Evolutionary conservation across 2,113 vertebrate genomes (phyloP).

Genomic region (Python bivittatus): DNA sequence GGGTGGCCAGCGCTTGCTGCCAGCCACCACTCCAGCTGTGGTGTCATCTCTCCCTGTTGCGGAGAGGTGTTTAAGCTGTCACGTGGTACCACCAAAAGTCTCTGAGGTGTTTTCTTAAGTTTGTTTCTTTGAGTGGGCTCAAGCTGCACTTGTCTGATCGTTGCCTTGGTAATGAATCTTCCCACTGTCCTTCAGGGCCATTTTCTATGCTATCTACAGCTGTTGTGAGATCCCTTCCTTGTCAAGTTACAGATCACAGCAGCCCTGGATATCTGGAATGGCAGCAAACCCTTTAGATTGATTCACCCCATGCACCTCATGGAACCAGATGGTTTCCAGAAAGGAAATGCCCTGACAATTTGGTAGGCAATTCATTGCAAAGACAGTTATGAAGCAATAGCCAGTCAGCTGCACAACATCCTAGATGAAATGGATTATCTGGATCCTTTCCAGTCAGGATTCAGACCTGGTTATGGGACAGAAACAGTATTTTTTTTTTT

Average conservation of each 20-base stretch:
- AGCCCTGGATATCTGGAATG: background rate
- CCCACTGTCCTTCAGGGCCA: background rate
- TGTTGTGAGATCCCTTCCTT: background rate
- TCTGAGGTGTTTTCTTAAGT: no score
- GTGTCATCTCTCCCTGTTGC: no score
- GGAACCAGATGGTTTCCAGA: background rate
- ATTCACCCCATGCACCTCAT: background rate
- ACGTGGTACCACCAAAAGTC: no score
- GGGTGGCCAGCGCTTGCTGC: no score
- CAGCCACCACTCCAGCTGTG: no score
- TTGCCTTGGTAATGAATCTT: background rate
- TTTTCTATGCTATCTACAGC: background rate
- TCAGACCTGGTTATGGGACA: background rate
- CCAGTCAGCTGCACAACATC: background rate
- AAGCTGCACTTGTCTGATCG: background rate
- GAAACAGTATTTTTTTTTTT: background rate
- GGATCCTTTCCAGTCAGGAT: background rate
- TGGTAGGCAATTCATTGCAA: background rate
- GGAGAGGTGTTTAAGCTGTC: no score
- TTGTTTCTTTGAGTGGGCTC: background rate
- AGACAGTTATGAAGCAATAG: background rate
- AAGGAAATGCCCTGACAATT: background rate
- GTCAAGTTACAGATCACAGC: background rate
- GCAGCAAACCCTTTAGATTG: no score
- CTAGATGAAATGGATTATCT: background rate